Conservation (phyloP, 2,797 vertebrate species). For the Phataginus tetradactyla region DNA sequence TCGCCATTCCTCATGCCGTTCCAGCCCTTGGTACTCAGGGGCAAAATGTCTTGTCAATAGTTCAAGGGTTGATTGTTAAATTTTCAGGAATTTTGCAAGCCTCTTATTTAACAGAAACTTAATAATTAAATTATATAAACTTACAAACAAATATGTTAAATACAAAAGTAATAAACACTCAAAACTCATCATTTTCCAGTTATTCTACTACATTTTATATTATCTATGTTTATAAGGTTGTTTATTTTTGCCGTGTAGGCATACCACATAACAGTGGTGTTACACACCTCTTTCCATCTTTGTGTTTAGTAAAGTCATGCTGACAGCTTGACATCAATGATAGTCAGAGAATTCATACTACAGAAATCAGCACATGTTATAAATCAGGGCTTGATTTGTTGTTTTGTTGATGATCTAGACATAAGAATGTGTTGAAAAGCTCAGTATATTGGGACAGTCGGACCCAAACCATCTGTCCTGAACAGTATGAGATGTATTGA, state of each 20-base stretch:
- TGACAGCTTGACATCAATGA: background rate
- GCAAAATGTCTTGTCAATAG: background rate
- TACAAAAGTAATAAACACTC: background rate
- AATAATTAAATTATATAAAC: background rate
- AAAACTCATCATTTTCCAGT: background rate
- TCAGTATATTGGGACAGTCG: background rate
- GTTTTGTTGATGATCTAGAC: background rate
- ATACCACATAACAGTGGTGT: rapidly evolving
- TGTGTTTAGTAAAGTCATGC: rapidly evolving
- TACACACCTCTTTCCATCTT: too few species aligned
- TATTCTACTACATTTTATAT: background rate
- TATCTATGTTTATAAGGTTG: background rate
- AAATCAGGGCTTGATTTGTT: background rate
- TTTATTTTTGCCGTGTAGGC: rapidly evolving
- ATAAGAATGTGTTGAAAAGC: background rate
- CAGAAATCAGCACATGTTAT: background rate
- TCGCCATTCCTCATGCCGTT: background rate
- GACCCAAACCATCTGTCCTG: too few species aligned
- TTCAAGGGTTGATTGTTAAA: background rate
- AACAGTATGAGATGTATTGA: too few species aligned
- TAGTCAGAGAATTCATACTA: background rate
- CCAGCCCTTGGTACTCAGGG: background rate
- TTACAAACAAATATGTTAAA: background rate
- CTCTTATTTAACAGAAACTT: background rate
- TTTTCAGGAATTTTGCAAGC: background rate